Evolutionary conservation across 2,113 vertebrate species (phyloP), one percentile per base, ranked within the genome.

Genomic region (Rhizomys pruinosus): DNA sequence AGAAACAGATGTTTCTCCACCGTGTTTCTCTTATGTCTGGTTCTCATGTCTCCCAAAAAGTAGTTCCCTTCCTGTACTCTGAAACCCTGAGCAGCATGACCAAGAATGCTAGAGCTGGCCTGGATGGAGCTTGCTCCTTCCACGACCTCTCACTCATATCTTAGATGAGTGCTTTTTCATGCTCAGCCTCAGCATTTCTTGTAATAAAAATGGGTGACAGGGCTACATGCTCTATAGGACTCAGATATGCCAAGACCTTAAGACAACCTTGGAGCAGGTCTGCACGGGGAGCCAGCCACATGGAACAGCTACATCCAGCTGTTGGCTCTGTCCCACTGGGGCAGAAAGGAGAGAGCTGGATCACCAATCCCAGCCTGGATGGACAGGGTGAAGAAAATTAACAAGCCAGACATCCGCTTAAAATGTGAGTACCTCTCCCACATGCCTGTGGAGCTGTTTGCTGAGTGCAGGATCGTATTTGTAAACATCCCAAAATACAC

Each of bases 401-500:
- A 57, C 78, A 87, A 52, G n/a, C 10, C 39, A 47, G 77, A n/a
- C 79, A 79, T 34, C 25, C 11, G 61, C 59, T 57, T 95, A 13
- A 59, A 59, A 39, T 2, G 22, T 44, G 81, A 96, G 82, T 57
- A 22, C 44, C 61, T 76, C 66, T 90, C 81, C 81, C 47, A 52
- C 37, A 16, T 12, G 72, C 87, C 68, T 22, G 25, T 7, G 0
- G 84, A 82, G 82, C 78, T 72, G 34, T 93, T 90, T 94, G 73
- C 93, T 0, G 19, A 95, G 90, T 11, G 5, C 55, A 23, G 27
- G 19, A 85, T 90, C 55, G n/a, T 93, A 95, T 95, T 95, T 94
- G 93, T 93, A 96, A 96, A 96, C 66, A 93, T 88, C 72, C 39
- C 85, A 89, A 95, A 95, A 95, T 80, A 90, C 63, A 73, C 89